Conservation (phyloP, 2,888 invertebrate genomes). For the Mystacides longicornis region DNA sequence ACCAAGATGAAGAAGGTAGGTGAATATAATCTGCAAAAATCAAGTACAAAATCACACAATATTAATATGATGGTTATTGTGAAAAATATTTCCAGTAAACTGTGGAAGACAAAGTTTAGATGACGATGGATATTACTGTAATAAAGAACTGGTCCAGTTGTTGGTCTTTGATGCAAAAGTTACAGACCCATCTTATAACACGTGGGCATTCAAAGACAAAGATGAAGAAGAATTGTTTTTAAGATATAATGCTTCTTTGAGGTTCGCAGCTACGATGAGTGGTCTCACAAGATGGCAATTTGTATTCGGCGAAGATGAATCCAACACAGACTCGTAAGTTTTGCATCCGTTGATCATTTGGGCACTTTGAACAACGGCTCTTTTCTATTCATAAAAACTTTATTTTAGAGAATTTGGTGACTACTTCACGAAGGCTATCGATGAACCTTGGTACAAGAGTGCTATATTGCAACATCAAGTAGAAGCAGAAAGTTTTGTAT, state of each 20-base stretch:
- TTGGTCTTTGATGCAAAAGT: constrained; percentile 82
- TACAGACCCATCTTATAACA: constrained; percentile 51
- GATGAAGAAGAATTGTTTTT: constrained; percentile 51
- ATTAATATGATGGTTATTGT: background rate
- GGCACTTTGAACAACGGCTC: no score
- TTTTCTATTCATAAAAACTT: no score
- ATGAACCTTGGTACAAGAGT: constrained; percentile 87
- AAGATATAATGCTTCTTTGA: constrained; percentile 63
- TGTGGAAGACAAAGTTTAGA: constrained; percentile 57
- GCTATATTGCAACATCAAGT: constrained; percentile 79
- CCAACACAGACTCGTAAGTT: constrained; percentile 34
- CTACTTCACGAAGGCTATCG: constrained; percentile 66
- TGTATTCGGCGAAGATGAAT: constrained; percentile 52
- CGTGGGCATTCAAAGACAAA: constrained; percentile 45
- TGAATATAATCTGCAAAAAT: background rate
- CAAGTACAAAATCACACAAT: background rate
- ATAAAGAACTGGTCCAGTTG: constrained; percentile 75
- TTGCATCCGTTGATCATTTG: no score
- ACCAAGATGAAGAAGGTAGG: background rate
- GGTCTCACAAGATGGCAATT: constrained; percentile 85
- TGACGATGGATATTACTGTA: constrained; percentile 73
- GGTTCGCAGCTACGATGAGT: constrained; percentile 83
- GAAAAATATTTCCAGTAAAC: constrained; percentile 43
- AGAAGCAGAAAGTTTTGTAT: constrained; percentile 69
- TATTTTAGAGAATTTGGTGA: constrained; percentile 78